Evolutionary conservation across 2,888 invertebrate genomes (phyloP).

Genomic region (Rugalucina vietnamica): DNA sequence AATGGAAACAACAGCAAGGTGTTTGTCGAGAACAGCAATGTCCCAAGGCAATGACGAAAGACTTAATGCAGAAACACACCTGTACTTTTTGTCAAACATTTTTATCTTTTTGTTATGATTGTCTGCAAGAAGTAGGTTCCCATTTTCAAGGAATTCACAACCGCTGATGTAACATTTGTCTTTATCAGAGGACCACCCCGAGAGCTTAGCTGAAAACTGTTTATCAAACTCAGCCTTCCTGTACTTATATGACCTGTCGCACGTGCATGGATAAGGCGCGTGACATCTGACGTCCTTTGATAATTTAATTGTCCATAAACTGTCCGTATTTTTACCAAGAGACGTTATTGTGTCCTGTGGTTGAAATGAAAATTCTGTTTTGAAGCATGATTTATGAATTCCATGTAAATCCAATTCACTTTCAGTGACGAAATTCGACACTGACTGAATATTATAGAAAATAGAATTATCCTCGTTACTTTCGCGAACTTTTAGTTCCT

Average conservation of each 20-base stretch:
- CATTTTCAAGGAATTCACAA: conserved; percentile 56
- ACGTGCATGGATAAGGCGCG: conserved; percentile 45
- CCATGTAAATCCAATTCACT: background rate
- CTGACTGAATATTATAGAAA: conserved; percentile 44
- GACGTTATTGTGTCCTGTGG: conserved; percentile 17
- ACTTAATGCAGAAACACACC: conserved; percentile 43
- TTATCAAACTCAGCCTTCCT: conserved; percentile 39
- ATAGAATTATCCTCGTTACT: conserved; percentile 22
- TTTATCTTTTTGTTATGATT: conserved; percentile 60
- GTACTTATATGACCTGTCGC: conserved; percentile 52
- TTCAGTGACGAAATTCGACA: conserved; percentile 14
- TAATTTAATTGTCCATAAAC: conserved; percentile 40
- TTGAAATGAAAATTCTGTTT: conserved; percentile 41
- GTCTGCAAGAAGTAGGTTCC: conserved; percentile 46
- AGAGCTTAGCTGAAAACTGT: conserved; percentile 47
- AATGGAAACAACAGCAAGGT: conserved; percentile 41
- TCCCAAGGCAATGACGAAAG: conserved; percentile 56
- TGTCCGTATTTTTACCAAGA: conserved; percentile 9
- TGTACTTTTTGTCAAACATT: conserved; percentile 55
- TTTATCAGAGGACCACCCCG: conserved; percentile 55
- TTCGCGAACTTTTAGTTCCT: conserved; percentile 12
- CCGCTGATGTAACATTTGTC: conserved; percentile 58
- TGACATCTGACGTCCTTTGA: conserved; percentile 33
- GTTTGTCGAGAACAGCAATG: conserved; percentile 39
- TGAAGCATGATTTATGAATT: conserved; percentile 25